Base-by-base conservation (phyloP, 2,113 vertebrate species). In the Menura novaehollandiae region DNA sequence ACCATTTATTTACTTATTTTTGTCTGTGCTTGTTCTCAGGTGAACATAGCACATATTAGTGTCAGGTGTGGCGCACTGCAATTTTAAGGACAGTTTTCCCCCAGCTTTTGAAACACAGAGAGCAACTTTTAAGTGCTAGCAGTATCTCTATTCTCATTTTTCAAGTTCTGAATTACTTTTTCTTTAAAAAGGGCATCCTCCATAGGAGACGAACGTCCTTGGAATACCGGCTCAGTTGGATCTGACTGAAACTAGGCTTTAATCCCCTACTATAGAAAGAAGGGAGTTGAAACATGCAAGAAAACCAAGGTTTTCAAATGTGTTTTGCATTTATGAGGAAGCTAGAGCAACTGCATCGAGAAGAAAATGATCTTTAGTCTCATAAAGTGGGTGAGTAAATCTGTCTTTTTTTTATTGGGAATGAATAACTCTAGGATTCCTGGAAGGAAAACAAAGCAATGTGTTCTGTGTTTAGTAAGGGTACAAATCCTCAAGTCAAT, bases 331-430 rank as follows among this genome's bases (percentile, higher is more conserved):
- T 96, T 85, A 28, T 47, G 56, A 85, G 59, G 46, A 53, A 97
- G 88, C 24, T 37, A 46, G 46, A 93, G 69, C 68, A 91, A 92
- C 1, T 12, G 9, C 14, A 56, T 95, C 72, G 46, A 94, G 76
- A 95, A 88, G 52, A 91, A 85, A 64, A 73, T 89, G 18, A 85
- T 95, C 88, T 92, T 75, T 82, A 95, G 78, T 52, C 92, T 95
- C 49, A 80, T 64, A 96, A 97, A 93, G 44, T 81, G 22, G 24
- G 17, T 39, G 18, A 53, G 60, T 95, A 97, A 89, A 97, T 96
- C 91, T 90, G 37, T 46, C 63, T 92, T 96, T 96, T 96, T 91
- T 97, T 97, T 95, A 85, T 67, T 27, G 83, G 91, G 88, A 97
- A 97, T 88, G 80, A 95, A 94, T 89, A 78, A 91, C 69, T 72